Conservation (phyloP, 2,888 invertebrate species). For the Agriopis marginaria region DNA sequence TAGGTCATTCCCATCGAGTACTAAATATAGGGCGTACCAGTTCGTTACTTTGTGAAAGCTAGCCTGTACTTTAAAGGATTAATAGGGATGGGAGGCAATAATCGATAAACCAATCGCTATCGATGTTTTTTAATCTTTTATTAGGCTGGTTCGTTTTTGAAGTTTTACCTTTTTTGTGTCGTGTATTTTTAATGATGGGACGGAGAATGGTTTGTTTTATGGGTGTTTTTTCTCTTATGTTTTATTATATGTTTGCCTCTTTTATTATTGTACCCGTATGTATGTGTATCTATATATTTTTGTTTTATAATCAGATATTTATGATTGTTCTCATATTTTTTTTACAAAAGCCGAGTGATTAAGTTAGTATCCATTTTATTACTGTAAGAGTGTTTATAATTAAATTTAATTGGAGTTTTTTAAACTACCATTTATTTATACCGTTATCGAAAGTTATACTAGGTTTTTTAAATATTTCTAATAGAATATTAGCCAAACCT, state of each 20-base stretch:
- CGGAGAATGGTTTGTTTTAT: not conserved
- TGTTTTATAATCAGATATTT: too few species aligned
- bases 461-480: too few species aligned
- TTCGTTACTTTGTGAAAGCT: conserved; percentile 42
- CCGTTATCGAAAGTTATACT: too few species aligned
- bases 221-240: not conserved
- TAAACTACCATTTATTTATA: too few species aligned
- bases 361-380: too few species aligned
- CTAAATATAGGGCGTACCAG: conserved; percentile 39
- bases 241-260: not conserved
- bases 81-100: conserved; percentile 44
- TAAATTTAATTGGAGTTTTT: too few species aligned
- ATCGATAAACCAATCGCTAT: conserved; percentile 42
- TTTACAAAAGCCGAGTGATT: too few species aligned
- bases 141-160: not conserved
- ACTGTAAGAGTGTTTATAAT: too few species aligned
- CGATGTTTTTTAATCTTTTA: conserved; percentile 10
- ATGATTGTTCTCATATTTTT: too few species aligned
- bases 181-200: not conserved
- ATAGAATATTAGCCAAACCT: too few species aligned
- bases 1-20: conserved; percentile 22
- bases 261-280: too few species aligned
- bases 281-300: too few species aligned
- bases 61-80: conserved; percentile 51
- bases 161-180: not conserved